Evolutionary conservation across 2,113 vertebrate species (phyloP).

Genomic region (Tonatia bakeri): DNA sequence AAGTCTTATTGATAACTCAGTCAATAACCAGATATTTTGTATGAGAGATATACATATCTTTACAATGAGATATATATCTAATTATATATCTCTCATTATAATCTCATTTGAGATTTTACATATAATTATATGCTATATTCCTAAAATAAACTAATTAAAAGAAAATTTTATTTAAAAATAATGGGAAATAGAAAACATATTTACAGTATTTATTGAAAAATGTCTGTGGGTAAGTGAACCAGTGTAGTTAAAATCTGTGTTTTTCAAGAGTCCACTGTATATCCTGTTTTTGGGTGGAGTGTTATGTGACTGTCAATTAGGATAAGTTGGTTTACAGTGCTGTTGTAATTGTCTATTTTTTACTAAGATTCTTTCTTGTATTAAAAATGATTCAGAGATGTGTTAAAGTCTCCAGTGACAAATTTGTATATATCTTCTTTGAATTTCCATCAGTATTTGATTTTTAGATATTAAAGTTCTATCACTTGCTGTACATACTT

Average conservation of each 20-base stretch:
- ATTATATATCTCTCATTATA: no score
- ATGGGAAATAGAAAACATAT: background rate
- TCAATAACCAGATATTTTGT: background rate
- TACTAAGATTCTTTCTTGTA: background rate
- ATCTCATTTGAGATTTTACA: background rate
- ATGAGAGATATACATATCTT: background rate
- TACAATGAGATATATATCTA: no score
- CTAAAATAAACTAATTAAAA: background rate
- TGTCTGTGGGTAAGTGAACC: background rate
- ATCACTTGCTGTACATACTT: no score
- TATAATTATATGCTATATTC: background rate
- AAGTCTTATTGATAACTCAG: background rate
- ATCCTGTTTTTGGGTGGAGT: background rate
- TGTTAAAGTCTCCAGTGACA: no score
- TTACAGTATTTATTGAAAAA: background rate
- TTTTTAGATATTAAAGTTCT: no score
- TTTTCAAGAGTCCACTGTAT: background rate
- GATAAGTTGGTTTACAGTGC: background rate
- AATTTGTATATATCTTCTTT: no score
- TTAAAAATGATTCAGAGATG: background rate
- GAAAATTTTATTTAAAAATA: background rate
- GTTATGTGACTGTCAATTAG: background rate
- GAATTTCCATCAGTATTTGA: no score
- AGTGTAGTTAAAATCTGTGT: background rate
- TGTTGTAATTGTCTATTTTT: background rate